Evolutionary conservation across 2,113 vertebrate genomes (phyloP).

Genomic region (Tragelaphus scriptus): DNA sequence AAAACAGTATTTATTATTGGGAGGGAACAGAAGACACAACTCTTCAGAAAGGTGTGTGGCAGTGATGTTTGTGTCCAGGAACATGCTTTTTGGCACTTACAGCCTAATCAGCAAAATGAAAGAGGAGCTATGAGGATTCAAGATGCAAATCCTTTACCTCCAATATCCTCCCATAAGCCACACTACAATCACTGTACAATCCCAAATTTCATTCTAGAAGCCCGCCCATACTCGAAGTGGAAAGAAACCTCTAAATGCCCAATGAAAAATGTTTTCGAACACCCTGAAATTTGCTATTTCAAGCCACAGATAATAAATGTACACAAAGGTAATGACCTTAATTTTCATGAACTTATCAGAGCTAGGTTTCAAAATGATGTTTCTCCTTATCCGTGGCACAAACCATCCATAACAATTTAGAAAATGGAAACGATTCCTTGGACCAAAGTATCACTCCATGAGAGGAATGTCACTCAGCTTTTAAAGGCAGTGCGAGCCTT

Average conservation of each 20-base stretch:
- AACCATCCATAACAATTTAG: slow-evolving; percentile 30
- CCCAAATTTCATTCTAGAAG: slow-evolving; percentile 48
- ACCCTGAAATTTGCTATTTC: slow-evolving; percentile 42
- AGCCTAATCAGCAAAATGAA: background rate
- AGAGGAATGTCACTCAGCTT: background rate
- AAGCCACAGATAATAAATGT: slow-evolving; percentile 49
- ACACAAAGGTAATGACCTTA: slow-evolving; percentile 44
- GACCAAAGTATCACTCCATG: background rate
- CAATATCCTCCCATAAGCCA: background rate
- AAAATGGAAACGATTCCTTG: slow-evolving; percentile 8
- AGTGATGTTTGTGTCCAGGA: background rate
- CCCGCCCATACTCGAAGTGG: background rate
- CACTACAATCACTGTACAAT: background rate
- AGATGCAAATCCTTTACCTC: slow-evolving; percentile 6
- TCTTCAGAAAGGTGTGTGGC: background rate
- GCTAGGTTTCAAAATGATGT: slow-evolving; percentile 27
- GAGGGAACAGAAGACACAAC: background rate
- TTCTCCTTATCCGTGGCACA: slow-evolving; percentile 21
- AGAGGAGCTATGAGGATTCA: background rate
- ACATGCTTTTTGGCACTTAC: background rate
- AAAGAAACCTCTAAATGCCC: slow-evolving; percentile 44
- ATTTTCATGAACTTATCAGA: slow-evolving; percentile 47
- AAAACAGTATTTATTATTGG: slow-evolving; percentile 28
- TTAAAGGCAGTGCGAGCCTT: background rate
- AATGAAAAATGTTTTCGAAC: slow-evolving; percentile 34